These are phyloP conservation scores for Polymixis lichenea DNA, from an alignment of 2,888 invertebrate genomes.

Conservation along the genomic window DNA sequence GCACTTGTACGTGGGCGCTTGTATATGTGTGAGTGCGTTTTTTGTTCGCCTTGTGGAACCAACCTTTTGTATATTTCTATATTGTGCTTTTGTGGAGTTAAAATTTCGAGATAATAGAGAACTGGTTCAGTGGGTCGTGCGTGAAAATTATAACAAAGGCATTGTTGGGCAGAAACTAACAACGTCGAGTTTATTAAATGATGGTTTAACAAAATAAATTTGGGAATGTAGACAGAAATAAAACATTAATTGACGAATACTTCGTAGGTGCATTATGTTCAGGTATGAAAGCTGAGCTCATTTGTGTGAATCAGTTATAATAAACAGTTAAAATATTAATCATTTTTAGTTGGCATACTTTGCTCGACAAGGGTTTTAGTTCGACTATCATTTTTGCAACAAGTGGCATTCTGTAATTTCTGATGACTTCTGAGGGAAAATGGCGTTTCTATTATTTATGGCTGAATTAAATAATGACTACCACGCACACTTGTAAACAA, in stretches of 20 bases:
- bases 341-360: not conserved
- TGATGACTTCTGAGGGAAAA: not conserved
- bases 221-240: conserved; percentile 15
- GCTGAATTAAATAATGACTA: not conserved
- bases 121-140: conserved; percentile 59
- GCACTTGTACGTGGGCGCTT: not conserved
- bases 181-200: conserved; percentile 49
- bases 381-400: not conserved
- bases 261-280: not conserved
- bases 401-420: not conserved
- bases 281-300: not conserved
- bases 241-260: conserved; percentile 10
- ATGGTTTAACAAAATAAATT: conserved; percentile 39
- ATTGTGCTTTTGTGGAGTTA: conserved; percentile 19
- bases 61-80: conserved; percentile 8
- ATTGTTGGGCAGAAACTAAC: conserved; percentile 50
- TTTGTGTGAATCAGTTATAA: not conserved
- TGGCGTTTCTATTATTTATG: not conserved
- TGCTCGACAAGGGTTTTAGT: not conserved
- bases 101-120: conserved; percentile 51
- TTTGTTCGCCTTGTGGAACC: not conserved
- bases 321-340: not conserved
- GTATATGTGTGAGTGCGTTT: not conserved
- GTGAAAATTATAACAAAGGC: conserved; percentile 62
- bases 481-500: not conserved